These are phyloP conservation scores for Drosophila subsilvestris DNA, from an alignment of 2,888 invertebrate species.

Conservation along the genomic window DNA sequence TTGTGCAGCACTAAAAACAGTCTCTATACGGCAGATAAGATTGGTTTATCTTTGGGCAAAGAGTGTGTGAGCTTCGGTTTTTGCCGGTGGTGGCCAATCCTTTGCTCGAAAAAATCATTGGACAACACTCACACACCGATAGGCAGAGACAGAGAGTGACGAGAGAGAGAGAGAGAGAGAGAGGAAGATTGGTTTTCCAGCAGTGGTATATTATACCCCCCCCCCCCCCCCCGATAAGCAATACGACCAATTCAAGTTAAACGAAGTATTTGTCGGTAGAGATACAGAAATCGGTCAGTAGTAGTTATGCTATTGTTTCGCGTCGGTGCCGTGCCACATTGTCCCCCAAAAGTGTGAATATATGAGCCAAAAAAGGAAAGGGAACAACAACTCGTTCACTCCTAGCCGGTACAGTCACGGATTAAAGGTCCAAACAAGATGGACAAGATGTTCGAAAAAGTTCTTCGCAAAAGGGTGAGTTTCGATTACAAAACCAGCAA, in stretches of 20 bases:
- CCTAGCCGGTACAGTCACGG: background rate
- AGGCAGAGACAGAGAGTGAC: constrained; percentile 27
- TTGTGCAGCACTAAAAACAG: background rate
- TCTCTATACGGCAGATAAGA: background rate
- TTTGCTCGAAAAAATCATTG: constrained; percentile 9
- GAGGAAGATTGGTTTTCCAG: constrained; percentile 38
- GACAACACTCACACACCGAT: constrained; percentile 5
- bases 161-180: constrained; percentile 33
- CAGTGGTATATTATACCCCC: constrained; percentile 32
- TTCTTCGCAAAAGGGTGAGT: constrained; percentile 71
- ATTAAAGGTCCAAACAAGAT: constrained; percentile 34
- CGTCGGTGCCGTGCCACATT: constrained; percentile 53
- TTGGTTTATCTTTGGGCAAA: background rate
- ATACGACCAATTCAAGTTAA: constrained; percentile 51
- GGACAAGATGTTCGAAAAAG: constrained; percentile 51
- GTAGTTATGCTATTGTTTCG: constrained; percentile 65
- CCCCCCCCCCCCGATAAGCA: constrained; percentile 61
- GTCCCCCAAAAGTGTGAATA: constrained; percentile 12
- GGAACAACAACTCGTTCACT: background rate
- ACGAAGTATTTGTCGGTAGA: constrained; percentile 43
- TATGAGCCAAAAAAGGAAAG: background rate
- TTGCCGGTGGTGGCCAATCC: background rate
- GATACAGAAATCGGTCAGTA: constrained; percentile 58
- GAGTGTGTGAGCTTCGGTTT: constrained; percentile 26
- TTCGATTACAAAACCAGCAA: background rate